Conservation (phyloP, 2,113 vertebrate genomes). For the Lota lota region DNA sequence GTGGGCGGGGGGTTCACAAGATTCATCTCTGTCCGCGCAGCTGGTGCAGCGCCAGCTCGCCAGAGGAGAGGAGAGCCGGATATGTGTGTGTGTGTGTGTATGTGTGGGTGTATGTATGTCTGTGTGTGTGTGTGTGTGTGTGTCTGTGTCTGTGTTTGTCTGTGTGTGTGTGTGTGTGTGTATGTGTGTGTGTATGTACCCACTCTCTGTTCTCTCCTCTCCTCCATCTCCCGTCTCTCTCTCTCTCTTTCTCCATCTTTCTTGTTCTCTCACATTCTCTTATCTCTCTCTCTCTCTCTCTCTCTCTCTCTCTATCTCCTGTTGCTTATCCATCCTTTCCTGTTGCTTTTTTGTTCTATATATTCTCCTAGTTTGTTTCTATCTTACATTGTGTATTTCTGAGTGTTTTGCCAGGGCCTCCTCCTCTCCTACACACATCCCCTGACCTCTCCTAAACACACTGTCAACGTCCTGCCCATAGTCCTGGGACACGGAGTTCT, state of each 20-base stretch:
- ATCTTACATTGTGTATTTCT: constrained; percentile 1
- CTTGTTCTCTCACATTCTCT: no score
- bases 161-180: no score
- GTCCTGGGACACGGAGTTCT: not conserved
- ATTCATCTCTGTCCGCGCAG: constrained; percentile 60
- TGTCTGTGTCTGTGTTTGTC: no score
- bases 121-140: no score
- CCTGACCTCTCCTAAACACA: constrained; percentile 24
- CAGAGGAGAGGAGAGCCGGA: constrained; percentile 55
- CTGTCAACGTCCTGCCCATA: not conserved
- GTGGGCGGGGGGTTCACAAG: constrained; percentile 65
- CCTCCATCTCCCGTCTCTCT: constrained; percentile 40
- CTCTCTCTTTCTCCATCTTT: constrained; percentile 7
- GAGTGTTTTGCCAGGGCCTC: not conserved
- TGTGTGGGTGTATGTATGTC: no score
- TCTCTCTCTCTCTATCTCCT: constrained; percentile 14
- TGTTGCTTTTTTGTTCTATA: not conserved
- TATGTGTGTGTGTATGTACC: no score
- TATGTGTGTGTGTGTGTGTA: no score
- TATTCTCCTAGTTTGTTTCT: not conserved
- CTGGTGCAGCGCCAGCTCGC: constrained; percentile 55
- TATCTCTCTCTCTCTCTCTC: constrained; percentile 27
- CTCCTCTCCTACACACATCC: constrained; percentile 39
- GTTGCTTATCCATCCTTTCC: not conserved
- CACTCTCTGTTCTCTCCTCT: constrained; percentile 31